Evolutionary conservation across 2,888 invertebrate species (phyloP), one percentile per base, ranked within the genome.

Genomic region (Vannuccia rotundouncinata): DNA sequence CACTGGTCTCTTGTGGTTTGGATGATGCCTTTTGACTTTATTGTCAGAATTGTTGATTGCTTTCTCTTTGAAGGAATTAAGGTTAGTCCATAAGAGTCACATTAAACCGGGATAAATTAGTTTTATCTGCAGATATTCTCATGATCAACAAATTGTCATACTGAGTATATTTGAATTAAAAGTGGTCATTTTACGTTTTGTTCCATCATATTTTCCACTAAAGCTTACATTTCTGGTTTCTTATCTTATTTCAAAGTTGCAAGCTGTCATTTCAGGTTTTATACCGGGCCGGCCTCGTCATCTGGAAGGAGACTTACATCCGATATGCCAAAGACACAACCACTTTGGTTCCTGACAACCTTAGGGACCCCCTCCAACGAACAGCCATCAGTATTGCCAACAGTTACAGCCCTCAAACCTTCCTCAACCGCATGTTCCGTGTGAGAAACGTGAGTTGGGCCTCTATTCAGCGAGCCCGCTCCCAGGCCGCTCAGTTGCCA

Each of bases 351-450:
- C 22, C 45, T 2, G 31, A 30, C 1, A 31, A 30, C 59, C 59
- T 77, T 27, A 30, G 45, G 27, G 77, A 77, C 1, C n/a, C 59
- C 22, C 31, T 77, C 13, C 5, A n/a, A 2, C 30, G 45, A 30
- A 77, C 77, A 10, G 77, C 77, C 17, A 27, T 27, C 30, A 45
- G 27, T 17, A 77, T 77, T 1, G 77, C 30, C n/a, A 77, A 31
- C 22, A 31, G 31, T 22, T 77, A 31, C 31, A 77, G 17, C 59
- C n/a, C 77, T 17, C 77, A 77, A 27, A 27, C 30, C 22, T 77
- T 77, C 27, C 31, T 77, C 1, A 31, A 77, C 59, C 77, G 77
- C 29, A 77, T 77, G 77, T 77, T 77, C 27, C n/a, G n/a, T 5
- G 45, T 77, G 31, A 29, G 77, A 1, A 77, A 77, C 59, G 29